A percentile compares a stretch with the other conserved stretches of the same genome.
Evolutionary conservation across 1,140 invertebrate genomes (phyloP).

Genomic region (Drosophila ficusphila): DNA sequence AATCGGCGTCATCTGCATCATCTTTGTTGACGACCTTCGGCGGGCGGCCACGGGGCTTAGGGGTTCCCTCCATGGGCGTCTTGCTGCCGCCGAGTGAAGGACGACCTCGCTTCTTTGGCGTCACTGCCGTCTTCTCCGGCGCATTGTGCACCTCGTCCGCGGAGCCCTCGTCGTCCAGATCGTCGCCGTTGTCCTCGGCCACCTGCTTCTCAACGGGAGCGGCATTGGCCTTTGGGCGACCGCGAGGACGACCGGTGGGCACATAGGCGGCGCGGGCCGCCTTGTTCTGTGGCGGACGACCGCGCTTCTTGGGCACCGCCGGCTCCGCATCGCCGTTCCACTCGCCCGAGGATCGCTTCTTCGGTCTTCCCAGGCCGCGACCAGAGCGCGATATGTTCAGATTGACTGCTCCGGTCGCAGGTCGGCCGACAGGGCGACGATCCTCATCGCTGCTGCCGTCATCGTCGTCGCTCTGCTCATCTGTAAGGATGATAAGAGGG

Average conservation of each 20-base stretch:
- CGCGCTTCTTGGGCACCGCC: slow-evolving; percentile 54
- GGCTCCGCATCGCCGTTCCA: slow-evolving; percentile 40
- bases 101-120: slow-evolving; percentile 62
- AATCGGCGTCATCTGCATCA: slow-evolving; percentile 24
- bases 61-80: neutral
- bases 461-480: slow-evolving; percentile 16
- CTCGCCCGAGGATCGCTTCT: slow-evolving; percentile 33
- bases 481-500: neutral
- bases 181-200: slow-evolving; percentile 20
- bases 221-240: slow-evolving; percentile 49
- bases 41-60: slow-evolving; percentile 42
- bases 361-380: slow-evolving; percentile 69
- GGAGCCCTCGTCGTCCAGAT: slow-evolving; percentile 20
- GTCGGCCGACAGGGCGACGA: slow-evolving; percentile 57
- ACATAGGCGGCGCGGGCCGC: slow-evolving; percentile 5
- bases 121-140: slow-evolving; percentile 12
- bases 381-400: slow-evolving; percentile 68
- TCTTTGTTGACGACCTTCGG: slow-evolving; percentile 5
- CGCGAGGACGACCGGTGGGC: slow-evolving; percentile 58
- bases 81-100: slow-evolving; percentile 11
- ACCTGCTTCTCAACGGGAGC: neutral
- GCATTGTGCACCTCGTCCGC: neutral
- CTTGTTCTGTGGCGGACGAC: slow-evolving; percentile 43
- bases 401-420: slow-evolving; percentile 61
- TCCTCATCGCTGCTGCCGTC: slow-evolving; percentile 53